These are phyloP conservation scores for Microplitis mediator DNA, from an alignment of 1,140 invertebrate species.

Conservation along the genomic window DNA sequence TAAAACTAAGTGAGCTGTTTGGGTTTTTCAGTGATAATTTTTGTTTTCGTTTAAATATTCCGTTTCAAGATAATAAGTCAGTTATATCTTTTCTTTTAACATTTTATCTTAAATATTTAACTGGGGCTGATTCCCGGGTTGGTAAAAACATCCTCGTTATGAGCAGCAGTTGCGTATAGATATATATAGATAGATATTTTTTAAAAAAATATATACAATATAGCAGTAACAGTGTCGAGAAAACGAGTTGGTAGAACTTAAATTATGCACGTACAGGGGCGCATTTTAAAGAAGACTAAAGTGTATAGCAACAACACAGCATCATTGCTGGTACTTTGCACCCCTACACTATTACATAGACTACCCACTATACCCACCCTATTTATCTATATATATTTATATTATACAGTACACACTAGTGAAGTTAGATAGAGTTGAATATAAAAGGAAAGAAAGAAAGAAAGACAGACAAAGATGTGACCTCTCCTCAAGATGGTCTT, in stretches of 20 bases:
- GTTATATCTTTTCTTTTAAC: neutral
- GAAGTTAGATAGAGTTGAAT: too few relatives aligned
- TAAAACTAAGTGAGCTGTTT: too few relatives aligned
- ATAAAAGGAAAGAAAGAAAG: neutral
- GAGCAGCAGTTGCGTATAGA: too few relatives aligned
- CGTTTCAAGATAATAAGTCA: neutral
- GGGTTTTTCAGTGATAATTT: too few relatives aligned
- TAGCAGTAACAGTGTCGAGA: neutral
- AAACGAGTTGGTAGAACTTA: conserved; percentile 4
- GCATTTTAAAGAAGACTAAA: conserved; percentile 18
- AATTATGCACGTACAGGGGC: conserved; percentile 14
- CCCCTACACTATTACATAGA: neutral
- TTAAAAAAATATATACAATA: too few relatives aligned
- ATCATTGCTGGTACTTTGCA: neutral
- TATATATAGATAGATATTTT: neutral
- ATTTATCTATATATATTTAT: too few relatives aligned
- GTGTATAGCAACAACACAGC: neutral
- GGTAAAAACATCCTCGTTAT: conserved; percentile 1
- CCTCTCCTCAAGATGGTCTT: neutral
- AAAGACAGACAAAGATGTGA: neutral
- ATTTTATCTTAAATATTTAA: neutral
- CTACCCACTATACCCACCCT: too few relatives aligned
- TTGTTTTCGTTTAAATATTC: neutral
- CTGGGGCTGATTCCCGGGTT: neutral
- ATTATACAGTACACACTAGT: too few relatives aligned